Conservation (phyloP, 1,140 invertebrate species). For the Brachionus koreanus region DNA sequence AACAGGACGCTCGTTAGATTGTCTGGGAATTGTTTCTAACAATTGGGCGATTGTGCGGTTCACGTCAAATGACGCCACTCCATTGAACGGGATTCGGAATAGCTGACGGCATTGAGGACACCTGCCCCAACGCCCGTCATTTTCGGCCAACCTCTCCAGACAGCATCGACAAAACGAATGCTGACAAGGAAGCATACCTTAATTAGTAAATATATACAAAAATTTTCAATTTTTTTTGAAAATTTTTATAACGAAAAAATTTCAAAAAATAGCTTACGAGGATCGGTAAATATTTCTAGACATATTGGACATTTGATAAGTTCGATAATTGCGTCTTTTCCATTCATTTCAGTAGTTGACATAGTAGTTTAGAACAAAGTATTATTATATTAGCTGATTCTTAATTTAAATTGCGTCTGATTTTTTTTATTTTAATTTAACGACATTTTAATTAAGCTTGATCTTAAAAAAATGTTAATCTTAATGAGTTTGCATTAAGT, state of each 20-base stretch:
- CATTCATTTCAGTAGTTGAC: constrained; percentile 4
- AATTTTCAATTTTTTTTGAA: background rate
- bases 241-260: too few species aligned
- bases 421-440: background rate
- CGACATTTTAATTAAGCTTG: constrained; percentile 8
- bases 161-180: constrained; percentile 43
- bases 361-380: background rate
- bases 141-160: constrained; percentile 25
- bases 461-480: constrained; percentile 10
- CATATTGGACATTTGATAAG: constrained; percentile 44
- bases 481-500: background rate
- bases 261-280: constrained; percentile 17
- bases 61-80: constrained; percentile 39
- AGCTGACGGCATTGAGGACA: constrained; percentile 42
- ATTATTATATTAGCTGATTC: background rate
- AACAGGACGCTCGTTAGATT: background rate
- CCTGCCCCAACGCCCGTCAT: constrained; percentile 42
- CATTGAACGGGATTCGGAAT: constrained; percentile 40
- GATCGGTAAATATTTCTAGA: constrained; percentile 42
- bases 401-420: background rate
- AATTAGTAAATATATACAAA: background rate
- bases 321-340: constrained; percentile 42
- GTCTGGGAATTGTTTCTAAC: constrained; percentile 24
- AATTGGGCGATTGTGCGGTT: constrained; percentile 43
- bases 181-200: constrained; percentile 44